Evolutionary conservation across 2,797 vertebrate species (phyloP).

Genomic region (Sebastes dallii): DNA sequence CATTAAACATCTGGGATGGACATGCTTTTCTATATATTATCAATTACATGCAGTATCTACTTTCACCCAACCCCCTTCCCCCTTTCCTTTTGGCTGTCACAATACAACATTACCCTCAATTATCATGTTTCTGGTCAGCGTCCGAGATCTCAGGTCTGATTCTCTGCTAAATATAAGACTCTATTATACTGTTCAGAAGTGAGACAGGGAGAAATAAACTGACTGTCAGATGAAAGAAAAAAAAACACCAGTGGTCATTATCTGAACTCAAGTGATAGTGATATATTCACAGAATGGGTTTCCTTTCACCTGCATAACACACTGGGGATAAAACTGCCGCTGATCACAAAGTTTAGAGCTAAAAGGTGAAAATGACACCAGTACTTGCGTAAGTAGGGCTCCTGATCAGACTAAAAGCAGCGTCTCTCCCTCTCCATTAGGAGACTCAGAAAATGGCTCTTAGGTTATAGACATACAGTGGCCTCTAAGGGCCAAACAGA

Average conservation of each 20-base stretch:
- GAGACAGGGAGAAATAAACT: not conserved
- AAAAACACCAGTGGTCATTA: not conserved
- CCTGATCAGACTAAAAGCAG: constrained; percentile 56
- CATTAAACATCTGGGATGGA: constrained; percentile 6
- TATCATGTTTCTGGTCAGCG: constrained; percentile 12
- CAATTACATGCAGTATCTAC: constrained; percentile 1
- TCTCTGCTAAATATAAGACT: constrained; percentile 5
- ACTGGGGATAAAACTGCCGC: constrained; percentile 50
- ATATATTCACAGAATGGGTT: constrained; percentile 17
- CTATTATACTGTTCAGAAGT: not conserved
- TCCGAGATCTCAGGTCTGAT: constrained; percentile 2
- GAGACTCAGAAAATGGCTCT: constrained; percentile 59
- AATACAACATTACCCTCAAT: constrained; percentile 10
- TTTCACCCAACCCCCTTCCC: not conserved
- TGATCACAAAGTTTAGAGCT: constrained; percentile 56
- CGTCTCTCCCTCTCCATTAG: constrained; percentile 37
- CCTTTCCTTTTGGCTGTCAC: constrained; percentile 1
- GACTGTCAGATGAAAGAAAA: not conserved
- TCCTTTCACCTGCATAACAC: constrained; percentile 59
- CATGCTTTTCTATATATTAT: constrained; percentile 1
- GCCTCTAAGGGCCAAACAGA: constrained; percentile 71
- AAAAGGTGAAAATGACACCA: constrained; percentile 44
- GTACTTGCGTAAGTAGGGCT: constrained; percentile 32
- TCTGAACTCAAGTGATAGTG: constrained; percentile 8
- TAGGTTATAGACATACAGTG: constrained; percentile 58